Evolutionary conservation across 2,797 vertebrate species (phyloP).

Genomic region (Phyllotis vaccarum): DNA sequence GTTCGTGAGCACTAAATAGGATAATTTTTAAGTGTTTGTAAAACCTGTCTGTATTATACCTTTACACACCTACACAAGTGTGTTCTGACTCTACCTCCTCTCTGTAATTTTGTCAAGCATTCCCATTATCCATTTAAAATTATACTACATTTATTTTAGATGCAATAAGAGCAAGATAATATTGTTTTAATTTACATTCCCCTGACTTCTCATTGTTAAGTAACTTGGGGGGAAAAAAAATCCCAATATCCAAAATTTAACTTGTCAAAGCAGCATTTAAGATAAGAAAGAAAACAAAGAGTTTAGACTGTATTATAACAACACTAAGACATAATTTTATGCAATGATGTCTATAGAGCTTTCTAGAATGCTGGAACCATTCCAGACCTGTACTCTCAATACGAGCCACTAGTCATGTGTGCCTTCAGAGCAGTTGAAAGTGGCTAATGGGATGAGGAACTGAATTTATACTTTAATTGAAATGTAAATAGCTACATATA

Average conservation of each 20-base stretch:
- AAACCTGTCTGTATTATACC: background rate
- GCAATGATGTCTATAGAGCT: background rate
- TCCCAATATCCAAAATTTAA: background rate
- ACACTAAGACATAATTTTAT: background rate
- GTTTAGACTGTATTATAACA: background rate
- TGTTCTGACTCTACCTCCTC: background rate
- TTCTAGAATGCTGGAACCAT: background rate
- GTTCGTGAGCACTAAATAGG: constrained; percentile 1
- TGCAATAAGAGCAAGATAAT: background rate
- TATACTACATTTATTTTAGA: background rate
- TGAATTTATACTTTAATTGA: background rate
- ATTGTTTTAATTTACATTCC: constrained; percentile 1
- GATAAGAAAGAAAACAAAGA: constrained; percentile 32
- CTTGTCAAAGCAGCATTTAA: constrained; percentile 19
- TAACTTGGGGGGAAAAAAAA: constrained; percentile 20
- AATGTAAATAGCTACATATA: background rate
- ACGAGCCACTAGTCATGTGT: background rate
- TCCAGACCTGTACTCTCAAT: background rate
- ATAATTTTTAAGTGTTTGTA: background rate
- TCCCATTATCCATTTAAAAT: background rate
- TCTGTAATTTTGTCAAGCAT: background rate
- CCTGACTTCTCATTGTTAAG: background rate
- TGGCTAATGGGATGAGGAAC: background rate
- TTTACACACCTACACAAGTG: background rate
- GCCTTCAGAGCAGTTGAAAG: background rate